A percentile compares a stretch with the other conserved stretches of the same genome.
phyloP scores from a whole-genome alignment of 2,113 vertebrate species.

The Oxyruncus cristatus region DNA sequence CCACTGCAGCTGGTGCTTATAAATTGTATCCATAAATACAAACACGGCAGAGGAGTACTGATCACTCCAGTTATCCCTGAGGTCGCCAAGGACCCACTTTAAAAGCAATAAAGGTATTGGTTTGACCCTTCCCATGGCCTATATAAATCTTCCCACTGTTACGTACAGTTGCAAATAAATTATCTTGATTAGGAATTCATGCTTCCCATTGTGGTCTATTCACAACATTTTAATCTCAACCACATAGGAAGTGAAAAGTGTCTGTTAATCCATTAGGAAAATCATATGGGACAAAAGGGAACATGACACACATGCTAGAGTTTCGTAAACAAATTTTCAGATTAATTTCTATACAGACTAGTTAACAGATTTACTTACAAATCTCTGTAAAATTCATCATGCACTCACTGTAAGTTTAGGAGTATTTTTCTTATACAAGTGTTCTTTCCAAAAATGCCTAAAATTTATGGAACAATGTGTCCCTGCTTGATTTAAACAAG shows the following conservation, averaged over 20 bases:
- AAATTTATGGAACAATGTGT: neutral
- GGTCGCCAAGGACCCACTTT: neutral
- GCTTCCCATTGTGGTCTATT: neutral
- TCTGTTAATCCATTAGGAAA: neutral
- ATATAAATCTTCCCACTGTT: neutral
- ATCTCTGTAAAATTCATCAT: neutral
- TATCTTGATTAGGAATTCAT: neutral
- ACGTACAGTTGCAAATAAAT: neutral
- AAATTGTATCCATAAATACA: neutral
- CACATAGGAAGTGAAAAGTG: neutral
- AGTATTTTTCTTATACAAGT: neutral
- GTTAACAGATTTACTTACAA: neutral
- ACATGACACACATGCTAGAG: neutral
- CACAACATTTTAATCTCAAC: neutral
- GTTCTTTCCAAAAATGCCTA: neutral
- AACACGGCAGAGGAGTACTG: accelerated
- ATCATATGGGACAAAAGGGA: neutral
- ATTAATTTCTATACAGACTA: neutral
- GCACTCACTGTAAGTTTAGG: neutral
- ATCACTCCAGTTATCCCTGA: neutral
- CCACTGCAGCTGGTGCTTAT: neutral
- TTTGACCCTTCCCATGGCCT: neutral
- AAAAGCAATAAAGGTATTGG: neutral
- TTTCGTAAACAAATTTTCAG: neutral
- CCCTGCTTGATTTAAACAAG: neutral